phyloP scores from a whole-genome alignment of 2,797 vertebrate genomes.

The Pogoniulus pusillus region DNA sequence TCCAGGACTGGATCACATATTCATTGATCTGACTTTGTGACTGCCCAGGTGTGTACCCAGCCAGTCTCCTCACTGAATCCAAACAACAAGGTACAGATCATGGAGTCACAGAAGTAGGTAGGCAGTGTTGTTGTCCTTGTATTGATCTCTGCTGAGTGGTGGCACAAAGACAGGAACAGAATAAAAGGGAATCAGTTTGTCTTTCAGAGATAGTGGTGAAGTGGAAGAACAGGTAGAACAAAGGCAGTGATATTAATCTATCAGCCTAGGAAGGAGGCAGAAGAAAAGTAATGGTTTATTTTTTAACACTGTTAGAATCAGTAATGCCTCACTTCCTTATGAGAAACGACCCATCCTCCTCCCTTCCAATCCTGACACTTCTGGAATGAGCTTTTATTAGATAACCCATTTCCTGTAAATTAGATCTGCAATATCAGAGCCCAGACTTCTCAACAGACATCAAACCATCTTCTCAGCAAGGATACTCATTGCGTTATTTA shows the following conservation, averaged over 20 bases:
- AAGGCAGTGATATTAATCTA: conserved; percentile 36
- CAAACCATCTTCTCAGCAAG: neutral
- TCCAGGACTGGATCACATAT: neutral
- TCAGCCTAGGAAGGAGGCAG: conserved; percentile 45
- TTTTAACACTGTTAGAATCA: conserved; percentile 46
- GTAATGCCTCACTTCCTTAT: conserved; percentile 50
- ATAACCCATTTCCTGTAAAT: conserved; percentile 23
- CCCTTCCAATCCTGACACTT: neutral
- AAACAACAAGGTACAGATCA: neutral
- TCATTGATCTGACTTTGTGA: neutral
- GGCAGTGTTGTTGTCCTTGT: neutral
- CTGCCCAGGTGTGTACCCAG: neutral
- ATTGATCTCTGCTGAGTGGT: neutral
- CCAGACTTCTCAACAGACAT: neutral
- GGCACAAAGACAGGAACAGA: neutral
- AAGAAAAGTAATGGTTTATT: conserved; percentile 60
- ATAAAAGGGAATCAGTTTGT: neutral
- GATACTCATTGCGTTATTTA: neutral
- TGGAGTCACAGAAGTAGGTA: too few species aligned
- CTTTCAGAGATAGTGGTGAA: conserved; percentile 21
- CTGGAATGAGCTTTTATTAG: conserved; percentile 45
- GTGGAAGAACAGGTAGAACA: neutral
- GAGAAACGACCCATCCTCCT: conserved; percentile 12
- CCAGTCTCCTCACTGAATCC: neutral
- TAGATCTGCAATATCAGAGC: neutral